Evolutionary conservation across 2,888 invertebrate genomes (phyloP).

Genomic region (Drosophila kambysellisi): DNA sequence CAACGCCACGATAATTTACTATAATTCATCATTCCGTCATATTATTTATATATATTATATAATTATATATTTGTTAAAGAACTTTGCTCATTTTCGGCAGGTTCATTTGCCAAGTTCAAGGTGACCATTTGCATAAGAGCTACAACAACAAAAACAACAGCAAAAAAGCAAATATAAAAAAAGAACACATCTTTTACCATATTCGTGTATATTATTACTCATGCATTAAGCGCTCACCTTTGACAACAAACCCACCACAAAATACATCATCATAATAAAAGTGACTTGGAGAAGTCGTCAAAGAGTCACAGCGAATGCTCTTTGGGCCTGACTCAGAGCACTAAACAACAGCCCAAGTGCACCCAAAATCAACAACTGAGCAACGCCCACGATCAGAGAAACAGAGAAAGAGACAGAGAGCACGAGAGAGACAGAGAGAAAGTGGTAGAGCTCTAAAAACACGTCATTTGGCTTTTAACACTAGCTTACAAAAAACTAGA

Average conservation of each 20-base stretch:
- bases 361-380: constrained; percentile 17
- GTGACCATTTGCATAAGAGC: constrained; percentile 66
- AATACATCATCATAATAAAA: constrained; percentile 52
- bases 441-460: neutral
- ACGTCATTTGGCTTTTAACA: neutral
- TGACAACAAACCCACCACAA: constrained; percentile 49
- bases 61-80: constrained; percentile 33
- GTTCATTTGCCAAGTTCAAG: constrained; percentile 73
- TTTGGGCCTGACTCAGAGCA: constrained; percentile 42
- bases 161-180: neutral
- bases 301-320: constrained; percentile 36
- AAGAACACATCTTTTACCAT: constrained; percentile 42
- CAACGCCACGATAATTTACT: constrained; percentile 1
- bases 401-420: neutral
- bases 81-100: constrained; percentile 52
- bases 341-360: constrained; percentile 39
- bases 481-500: neutral
- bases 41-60: constrained; percentile 7
- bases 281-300: constrained; percentile 40
- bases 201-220: constrained; percentile 63
- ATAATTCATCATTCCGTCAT: neutral
- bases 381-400: constrained; percentile 33
- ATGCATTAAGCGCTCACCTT: constrained; percentile 68
- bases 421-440: constrained; percentile 1
- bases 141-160: constrained; percentile 1